Percentiles rank a stretch among this genome's conserved stretches.
phyloP scores from a whole-genome alignment of 2,888 invertebrate species.

The Drosophila diplacantha region DNA sequence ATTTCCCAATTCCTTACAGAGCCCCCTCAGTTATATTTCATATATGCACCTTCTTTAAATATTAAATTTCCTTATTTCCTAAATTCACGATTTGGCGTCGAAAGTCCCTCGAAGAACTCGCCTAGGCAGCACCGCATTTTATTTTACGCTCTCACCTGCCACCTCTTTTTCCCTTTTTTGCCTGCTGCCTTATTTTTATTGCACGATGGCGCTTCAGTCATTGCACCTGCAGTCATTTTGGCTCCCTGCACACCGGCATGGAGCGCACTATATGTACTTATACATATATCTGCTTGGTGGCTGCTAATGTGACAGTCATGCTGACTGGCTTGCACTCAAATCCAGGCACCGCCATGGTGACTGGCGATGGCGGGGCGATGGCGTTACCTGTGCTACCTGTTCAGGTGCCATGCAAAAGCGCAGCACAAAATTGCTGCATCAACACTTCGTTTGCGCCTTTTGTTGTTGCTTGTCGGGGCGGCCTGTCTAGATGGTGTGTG shows the following conservation, averaged over 20 bases:
- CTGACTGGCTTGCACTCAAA: constrained; percentile 64
- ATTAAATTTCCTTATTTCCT: constrained; percentile 18
- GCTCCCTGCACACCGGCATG: constrained; percentile 11
- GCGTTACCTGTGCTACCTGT: constrained; percentile 24
- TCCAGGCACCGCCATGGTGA: constrained; percentile 45
- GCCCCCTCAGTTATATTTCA: not conserved
- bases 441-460: constrained; percentile 66
- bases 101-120: constrained; percentile 29
- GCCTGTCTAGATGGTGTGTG: constrained; percentile 15
- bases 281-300: constrained; percentile 35
- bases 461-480: constrained; percentile 42
- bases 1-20: not conserved
- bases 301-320: constrained; percentile 71
- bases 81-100: constrained; percentile 10
- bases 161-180: constrained; percentile 17
- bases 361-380: constrained; percentile 15
- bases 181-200: constrained; percentile 56
- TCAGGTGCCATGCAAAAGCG: constrained; percentile 53
- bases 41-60: constrained; percentile 10
- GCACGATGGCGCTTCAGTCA: constrained; percentile 59
- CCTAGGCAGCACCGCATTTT: constrained; percentile 17
- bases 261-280: constrained; percentile 11
- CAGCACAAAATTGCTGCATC: constrained; percentile 71
- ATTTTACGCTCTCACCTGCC: constrained; percentile 21
- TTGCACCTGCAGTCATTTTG: constrained; percentile 65